Evolutionary conservation across 2,888 invertebrate species (phyloP).

Genomic region (Vanessa cardui): DNA sequence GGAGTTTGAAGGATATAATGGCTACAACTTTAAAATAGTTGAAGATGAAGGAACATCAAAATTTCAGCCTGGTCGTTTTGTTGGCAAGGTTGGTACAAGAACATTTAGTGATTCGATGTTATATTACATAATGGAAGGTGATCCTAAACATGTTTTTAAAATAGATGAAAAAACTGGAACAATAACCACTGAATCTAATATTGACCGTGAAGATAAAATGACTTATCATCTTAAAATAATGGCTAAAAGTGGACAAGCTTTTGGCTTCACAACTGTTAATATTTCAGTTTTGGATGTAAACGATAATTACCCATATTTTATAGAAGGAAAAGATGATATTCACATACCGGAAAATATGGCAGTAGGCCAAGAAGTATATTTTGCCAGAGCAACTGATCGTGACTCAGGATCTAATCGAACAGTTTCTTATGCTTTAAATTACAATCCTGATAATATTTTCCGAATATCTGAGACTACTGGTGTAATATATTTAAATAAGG

Average conservation of each 20-base stretch:
- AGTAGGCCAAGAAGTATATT: constrained; percentile 95
- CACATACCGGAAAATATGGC: constrained; percentile 94
- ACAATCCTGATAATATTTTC: constrained; percentile 91
- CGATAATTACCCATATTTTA: constrained; percentile 94
- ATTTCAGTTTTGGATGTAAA: constrained; percentile 93
- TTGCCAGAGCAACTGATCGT: constrained; percentile 92
- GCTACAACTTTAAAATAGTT: constrained; percentile 91
- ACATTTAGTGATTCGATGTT: constrained; percentile 85
- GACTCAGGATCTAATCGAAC: constrained; percentile 95
- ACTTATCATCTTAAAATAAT: constrained; percentile 91
- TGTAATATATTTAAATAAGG: constrained; percentile 92
- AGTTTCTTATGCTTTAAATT: constrained; percentile 90
- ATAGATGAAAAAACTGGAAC: constrained; percentile 91
- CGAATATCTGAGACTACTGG: constrained; percentile 93
- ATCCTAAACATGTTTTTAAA: constrained; percentile 88
- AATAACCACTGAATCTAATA: constrained; percentile 88
- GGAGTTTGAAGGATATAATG: constrained; percentile 88
- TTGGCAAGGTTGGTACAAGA: constrained; percentile 88
- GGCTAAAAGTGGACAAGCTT: constrained; percentile 89
- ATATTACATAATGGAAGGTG: constrained; percentile 92
- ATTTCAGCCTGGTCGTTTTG: constrained; percentile 85
- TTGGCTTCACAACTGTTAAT: constrained; percentile 90
- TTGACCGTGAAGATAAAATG: constrained; percentile 92
- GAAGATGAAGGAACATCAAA: constrained; percentile 90
- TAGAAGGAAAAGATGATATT: constrained; percentile 90